Evolutionary conservation across 2,113 vertebrate species (phyloP), one percentile per base, ranked within the genome.

Genomic region (Sialia sialis): DNA sequence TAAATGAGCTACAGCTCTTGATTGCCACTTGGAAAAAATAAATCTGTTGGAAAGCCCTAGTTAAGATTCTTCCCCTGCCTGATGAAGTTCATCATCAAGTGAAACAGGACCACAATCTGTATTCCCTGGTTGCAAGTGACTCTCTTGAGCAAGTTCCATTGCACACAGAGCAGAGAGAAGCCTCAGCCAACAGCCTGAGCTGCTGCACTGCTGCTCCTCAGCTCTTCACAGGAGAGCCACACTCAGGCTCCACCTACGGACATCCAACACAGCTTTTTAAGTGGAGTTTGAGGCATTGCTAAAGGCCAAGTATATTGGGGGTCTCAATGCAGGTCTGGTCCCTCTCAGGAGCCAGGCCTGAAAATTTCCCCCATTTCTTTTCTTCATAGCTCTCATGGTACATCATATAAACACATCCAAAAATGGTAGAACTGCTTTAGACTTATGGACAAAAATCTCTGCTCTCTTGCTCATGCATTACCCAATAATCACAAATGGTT

Each of bases 311-410:
- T 55, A 8, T n/a, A 21, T 16, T 43, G 17, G 18, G 26, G 16
- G 39, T 48, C 16, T 38, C 72, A 87, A 84, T 12, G 29, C 20
- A 52, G 49, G 26, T 69, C 5, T 76, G 8, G 12, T 79, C 43
- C 27, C 14, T 51, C 63, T 51, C 54, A 73, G 38, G 10, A 82
- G 21, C 15, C 29, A 51, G 14, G n/a, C 38, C 16, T 43, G 46
- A 76, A 85, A 36, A 36, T 21, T 17, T 51, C 69, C 52, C 14
- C 36, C 15, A 17, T 44, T 63, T 36, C 8, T 84, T 89, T 83
- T 74, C 44, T 39, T 68, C 16, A 2, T 1, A 0, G 41, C 26
- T 87, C 63, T 51, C 12, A 7, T 0, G 46, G 46, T 2, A 17
- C 2, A 8, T 51, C 30, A 66, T 9, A 80, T 59, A 69, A 87